phyloP scores from a whole-genome alignment of 2,113 vertebrate genomes.

The Python bivittatus region DNA sequence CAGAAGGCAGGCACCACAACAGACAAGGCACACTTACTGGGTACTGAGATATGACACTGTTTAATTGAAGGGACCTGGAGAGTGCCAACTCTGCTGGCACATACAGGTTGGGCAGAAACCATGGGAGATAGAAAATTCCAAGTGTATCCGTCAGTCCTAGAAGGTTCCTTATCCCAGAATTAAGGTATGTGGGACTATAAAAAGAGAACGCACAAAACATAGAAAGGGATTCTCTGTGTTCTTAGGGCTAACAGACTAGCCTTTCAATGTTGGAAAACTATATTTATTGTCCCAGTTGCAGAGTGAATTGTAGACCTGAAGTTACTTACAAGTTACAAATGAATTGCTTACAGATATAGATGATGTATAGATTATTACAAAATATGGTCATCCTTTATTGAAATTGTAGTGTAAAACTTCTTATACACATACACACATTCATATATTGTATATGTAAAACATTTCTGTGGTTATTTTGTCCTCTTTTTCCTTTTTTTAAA shows the following conservation, averaged over 20 bases:
- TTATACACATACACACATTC: not conserved
- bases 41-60: too few species aligned
- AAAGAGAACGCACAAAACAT: not conserved
- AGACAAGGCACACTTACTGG: too few species aligned
- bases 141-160: too few species aligned
- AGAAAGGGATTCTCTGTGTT: not conserved
- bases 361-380: not conserved
- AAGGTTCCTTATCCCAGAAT: not conserved
- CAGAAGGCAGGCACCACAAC: too few species aligned
- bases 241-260: not conserved
- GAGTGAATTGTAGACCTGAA: too few species aligned
- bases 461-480: not conserved
- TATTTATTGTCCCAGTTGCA: not conserved
- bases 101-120: too few species aligned
- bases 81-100: too few species aligned
- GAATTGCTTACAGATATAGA: not conserved
- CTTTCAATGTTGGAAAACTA: not conserved
- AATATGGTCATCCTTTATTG: not conserved
- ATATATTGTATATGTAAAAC: too few species aligned
- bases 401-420: not conserved
- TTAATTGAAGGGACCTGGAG: too few species aligned
- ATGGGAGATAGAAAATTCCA: too few species aligned
- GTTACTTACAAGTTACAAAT: not conserved
- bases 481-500: not conserved
- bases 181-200: not conserved